Base-by-base conservation (phyloP, 2,888 invertebrate species). In the Athalia cordata region DNA sequence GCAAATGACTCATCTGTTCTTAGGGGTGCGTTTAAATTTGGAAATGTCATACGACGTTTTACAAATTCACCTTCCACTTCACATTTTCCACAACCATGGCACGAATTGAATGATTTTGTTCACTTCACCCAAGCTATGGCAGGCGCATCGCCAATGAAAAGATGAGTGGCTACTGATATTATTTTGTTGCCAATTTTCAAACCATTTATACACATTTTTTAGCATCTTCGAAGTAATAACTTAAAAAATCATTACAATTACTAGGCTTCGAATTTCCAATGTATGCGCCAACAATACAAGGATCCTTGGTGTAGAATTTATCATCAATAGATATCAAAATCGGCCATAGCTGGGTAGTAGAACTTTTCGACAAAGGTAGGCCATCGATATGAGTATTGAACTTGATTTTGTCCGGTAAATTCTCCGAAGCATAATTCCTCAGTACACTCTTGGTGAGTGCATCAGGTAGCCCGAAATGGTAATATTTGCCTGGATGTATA, bases 141-240 rank as follows among this genome's bases (percentile, higher is more conserved):
- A n/a, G 84, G 84, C 6, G 84, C 82, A 83, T 86, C 84, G 81
- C 83, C 85, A 61, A 83, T 79, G 45, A 83, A 77, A 43, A 78
- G 79, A 66, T 78, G 79, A 70, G 81, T 77, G 47, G 43, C 13
- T 8, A 82, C 77, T 77, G 74, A 11, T 13, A 80, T 13, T 45
- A 61, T 45, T 43, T 76, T 15, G 50, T 68, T 68, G 52, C 43
- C 29, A 43, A 64, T 64, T 64, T 29, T 64, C 11, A 64, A 43
- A 64, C 64, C 64, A 43, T 29, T 64, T 8, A 11, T 43, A 15
- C 2, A 64, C 11, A 64, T 43, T 64, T 11, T 29, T 64, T 11
- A 9, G 43, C 3, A 64, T 80, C 62, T 52, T 79, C 72, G 67
- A 82, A 78, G 78, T 83, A 83, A 68, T 78, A 57, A 79, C 80